Base-by-base conservation (phyloP, 2,113 vertebrate genomes). In the Trematomus loennbergii region DNA sequence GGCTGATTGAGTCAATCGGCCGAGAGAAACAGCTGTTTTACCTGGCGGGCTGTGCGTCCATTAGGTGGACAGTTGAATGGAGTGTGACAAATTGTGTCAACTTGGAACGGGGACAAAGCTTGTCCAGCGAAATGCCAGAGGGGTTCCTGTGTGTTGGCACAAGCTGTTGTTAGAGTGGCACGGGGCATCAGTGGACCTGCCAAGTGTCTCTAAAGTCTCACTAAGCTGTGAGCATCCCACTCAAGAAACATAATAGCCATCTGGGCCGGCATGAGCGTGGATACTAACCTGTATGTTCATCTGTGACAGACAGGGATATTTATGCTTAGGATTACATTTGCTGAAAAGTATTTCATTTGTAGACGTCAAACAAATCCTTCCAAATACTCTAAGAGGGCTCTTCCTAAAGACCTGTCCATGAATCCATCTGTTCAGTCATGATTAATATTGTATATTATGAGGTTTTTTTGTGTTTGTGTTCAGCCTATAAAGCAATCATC, bases 201-300 rank as follows among this genome's bases (percentile, higher is more conserved):
- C 88, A 88, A 92, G 85, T 87, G 89, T 87, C 78, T 85, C 58
- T 70, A 87, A 85, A 78, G 87, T 59, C 81, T 62, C 66, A 85
- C 75, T 77, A 83, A 82, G 86, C 81, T 82, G 76, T 59, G 77
- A 85, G 75, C 54, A 85, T 79, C 61, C 18, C 16, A 66, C 74
- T 59, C 67, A 67, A 78, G 78, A 77, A 74, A 83, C 87, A 85
- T 75, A 82, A 54, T n/a, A 81, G 62, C 80, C 74, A 87, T 87
- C 82, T 88, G 75, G 70, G 22, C 58, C 54, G 29, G 59, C 54
- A 72, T 54, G 52, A 70, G 75, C 67, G 22, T 74, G 72, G 16
- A 63, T 64, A 49, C 57, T 63, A 64, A 62, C 66, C 50, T 73
- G 48, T n/a, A 52, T 50, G 40, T 71, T 22, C 63, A 58, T 68